A percentile compares a stretch with the other conserved stretches of the same genome.
Conservation (phyloP, 2,888 invertebrate species). For the Cactoblastis cactorum region DNA sequence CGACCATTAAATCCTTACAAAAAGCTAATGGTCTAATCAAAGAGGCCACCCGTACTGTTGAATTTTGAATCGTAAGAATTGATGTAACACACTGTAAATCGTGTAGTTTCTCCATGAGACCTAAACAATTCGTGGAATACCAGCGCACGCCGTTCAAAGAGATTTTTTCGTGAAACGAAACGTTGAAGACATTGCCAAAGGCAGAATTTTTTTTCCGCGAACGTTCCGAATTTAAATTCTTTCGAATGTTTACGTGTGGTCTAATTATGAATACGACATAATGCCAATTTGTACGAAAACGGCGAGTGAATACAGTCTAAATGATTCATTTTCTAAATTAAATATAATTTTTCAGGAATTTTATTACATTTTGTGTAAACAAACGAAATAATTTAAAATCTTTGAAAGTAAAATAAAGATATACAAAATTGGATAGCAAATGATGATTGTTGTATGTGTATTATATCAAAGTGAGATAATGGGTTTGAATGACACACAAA, state of each 20-base stretch:
- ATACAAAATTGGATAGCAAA: too few relatives aligned
- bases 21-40: conserved; percentile 64
- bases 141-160: conserved; percentile 66
- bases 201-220: conserved; percentile 67
- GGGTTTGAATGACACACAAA: too few relatives aligned
- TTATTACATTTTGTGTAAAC: conserved; percentile 17
- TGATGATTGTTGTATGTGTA: too few relatives aligned
- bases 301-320: not conserved
- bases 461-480: too few relatives aligned
- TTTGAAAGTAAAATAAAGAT: too few relatives aligned
- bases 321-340: not conserved
- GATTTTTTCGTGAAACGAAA: conserved; percentile 64
- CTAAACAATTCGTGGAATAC: conserved; percentile 62
- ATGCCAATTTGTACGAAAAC: conserved; percentile 12
- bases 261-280: conserved; percentile 63
- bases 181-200: conserved; percentile 63
- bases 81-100: conserved; percentile 70
- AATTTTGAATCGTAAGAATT: conserved; percentile 59
- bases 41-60: conserved; percentile 69
- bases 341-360: not conserved
- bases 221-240: conserved; percentile 70
- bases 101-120: conserved; percentile 43
- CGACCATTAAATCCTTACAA: conserved; percentile 63
- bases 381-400: too few relatives aligned
- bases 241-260: conserved; percentile 70